Evolutionary conservation across 1,140 invertebrate species (phyloP), one percentile per base, ranked within the genome.

Genomic region (Lepeophtheirus salmonis): DNA sequence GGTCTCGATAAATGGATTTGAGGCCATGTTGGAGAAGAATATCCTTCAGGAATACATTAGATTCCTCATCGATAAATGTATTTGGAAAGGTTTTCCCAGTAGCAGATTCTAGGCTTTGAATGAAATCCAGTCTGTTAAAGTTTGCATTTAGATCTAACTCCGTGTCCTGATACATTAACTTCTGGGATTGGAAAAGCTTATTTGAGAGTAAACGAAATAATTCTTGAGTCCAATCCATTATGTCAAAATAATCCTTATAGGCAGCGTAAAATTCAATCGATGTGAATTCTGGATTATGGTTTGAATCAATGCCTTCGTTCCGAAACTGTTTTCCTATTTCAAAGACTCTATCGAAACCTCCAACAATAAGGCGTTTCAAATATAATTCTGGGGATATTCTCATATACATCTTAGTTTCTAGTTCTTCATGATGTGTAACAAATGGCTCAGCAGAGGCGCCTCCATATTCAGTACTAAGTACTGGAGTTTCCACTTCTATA

Each of bases 271-370:
- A 63, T 25, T 63, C 63, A 48, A 49, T 57, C 14, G 48, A 55
- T 2, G 63, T 63, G 50, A 63, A 63, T 48, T 63, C 63, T 1
- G 63, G 63, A 57, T 56, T 63, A 18, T 63, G 63, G 21, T 13
- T 63, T 1, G 54, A 14, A 50, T 63, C 61, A 10, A 63, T 20
- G 48, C 63, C 63, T 16, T 63, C 63, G 26, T 63, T 63, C 17
- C 63, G 13, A 22, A 64, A 64, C 14, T 63, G 61, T 16, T 54
- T 63, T 21, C 62, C 62, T 20, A 64, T 60, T 52, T 64, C 63
- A 25, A 25, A 64, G 10, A 64, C 62, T n/a, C 62, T 14, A 12
- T 64, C 63, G 2, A 64, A 23, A 12, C 63, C 63, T n/a, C 50
- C 63, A 23, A 64, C 52, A n/a, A 64, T 48, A 2, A 63, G 25